These are phyloP conservation scores for Neodon shergylaensis DNA, from an alignment of 2,113 vertebrate genomes.

Conservation along the genomic window DNA sequence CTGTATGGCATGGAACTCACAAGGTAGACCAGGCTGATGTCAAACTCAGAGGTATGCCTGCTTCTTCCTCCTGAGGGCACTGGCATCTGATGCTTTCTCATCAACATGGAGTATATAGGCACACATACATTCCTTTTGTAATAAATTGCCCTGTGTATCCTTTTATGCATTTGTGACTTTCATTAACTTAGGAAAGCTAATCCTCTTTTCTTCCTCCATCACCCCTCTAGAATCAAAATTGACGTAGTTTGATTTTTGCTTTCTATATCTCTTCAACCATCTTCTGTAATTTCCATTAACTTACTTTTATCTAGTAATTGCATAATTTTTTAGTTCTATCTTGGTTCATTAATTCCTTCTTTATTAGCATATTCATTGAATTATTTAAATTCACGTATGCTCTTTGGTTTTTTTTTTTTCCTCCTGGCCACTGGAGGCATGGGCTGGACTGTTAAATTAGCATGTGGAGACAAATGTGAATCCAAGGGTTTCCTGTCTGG, in stretches of 20 bases:
- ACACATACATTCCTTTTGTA: background rate
- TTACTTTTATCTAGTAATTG: background rate
- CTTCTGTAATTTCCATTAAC: background rate
- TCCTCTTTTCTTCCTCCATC: background rate
- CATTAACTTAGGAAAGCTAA: background rate
- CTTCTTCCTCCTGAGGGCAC: background rate
- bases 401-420: slow-evolving; percentile 67
- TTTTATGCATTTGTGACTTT: background rate
- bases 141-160: background rate
- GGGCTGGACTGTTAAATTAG: slow-evolving; percentile 95
- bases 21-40: background rate
- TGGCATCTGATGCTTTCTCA: background rate
- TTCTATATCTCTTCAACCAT: background rate
- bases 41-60: background rate
- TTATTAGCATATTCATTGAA: background rate
- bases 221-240: background rate
- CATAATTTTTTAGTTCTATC: background rate
- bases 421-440: slow-evolving; percentile 94
- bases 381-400: background rate
- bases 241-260: background rate
- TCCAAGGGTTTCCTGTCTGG: too few species aligned
- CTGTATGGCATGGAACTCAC: background rate
- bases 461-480: slow-evolving; percentile 87
- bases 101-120: background rate
- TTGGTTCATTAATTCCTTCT: background rate